Evolutionary conservation across 2,888 invertebrate genomes (phyloP).

Genomic region (Epinotia nisella): DNA sequence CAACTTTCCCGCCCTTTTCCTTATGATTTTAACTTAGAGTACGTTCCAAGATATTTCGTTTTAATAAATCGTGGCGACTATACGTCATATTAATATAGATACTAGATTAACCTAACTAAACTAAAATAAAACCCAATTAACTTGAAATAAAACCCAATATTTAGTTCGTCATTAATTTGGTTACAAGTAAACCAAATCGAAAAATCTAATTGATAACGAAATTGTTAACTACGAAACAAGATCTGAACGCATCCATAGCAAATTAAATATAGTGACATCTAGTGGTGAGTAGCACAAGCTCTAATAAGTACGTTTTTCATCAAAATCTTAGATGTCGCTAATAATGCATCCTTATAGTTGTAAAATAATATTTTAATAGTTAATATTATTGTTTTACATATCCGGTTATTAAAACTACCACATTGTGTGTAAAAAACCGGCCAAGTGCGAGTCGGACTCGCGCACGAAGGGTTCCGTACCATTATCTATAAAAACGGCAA

Average conservation of each 20-base stretch:
- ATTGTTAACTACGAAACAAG: background rate
- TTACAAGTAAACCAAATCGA: background rate
- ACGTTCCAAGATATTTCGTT: conserved; percentile 7
- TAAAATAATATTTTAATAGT: background rate
- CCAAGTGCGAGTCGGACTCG: too few species aligned
- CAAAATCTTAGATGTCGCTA: background rate
- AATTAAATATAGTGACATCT: conserved; percentile 17
- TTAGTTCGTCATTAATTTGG: too few species aligned
- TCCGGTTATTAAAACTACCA: background rate
- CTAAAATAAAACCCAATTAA: too few species aligned
- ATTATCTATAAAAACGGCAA: too few species aligned
- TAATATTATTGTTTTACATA: background rate
- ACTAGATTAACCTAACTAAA: too few species aligned
- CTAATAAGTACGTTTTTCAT: background rate
- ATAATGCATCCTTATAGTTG: background rate
- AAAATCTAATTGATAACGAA: background rate
- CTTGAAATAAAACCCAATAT: too few species aligned
- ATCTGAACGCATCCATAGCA: background rate
- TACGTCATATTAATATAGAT: too few species aligned
- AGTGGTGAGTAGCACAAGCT: conserved; percentile 30
- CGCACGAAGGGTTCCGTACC: too few species aligned
- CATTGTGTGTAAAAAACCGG: background rate
- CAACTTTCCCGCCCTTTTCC: too few species aligned
- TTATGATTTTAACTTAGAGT: background rate
- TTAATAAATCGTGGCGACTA: too few species aligned